Evolutionary conservation across 2,888 invertebrate species (phyloP), one percentile per base, ranked within the genome.

Genomic region (Apeira syringaria): DNA sequence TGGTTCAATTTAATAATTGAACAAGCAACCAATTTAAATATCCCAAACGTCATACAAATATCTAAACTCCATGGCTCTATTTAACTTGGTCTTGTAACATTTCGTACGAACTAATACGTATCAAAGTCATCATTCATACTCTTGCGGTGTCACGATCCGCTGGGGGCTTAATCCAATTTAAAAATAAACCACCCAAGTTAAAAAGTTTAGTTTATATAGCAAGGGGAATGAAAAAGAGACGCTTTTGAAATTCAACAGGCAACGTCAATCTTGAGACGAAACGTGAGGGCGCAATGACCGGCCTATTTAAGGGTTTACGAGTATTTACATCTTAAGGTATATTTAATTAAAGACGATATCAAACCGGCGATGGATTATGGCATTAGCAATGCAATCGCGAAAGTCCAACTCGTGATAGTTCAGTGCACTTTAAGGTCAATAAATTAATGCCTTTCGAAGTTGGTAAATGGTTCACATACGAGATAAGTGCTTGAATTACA

Each of bases 121-220:
- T 56, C 51, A 56, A 72, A 81, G 84, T 79, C 83, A 87, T 87
- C 85, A 76, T 79, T 86, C 84, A 84, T 83, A 81, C 77, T 77
- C 80, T 83, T 81, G 82, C 83, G 75, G 64, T 71, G 82, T 85
- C 87, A 87, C 87, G 88, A 83, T 71, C 74, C 65, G 78, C 83
- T 74, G 57, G 64, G 62, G 80, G 86, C 80, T 78, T 82, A 78
- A 79, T 78, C 80, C 75, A 85, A 85, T 86, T 87, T 84, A 77
- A 81, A 84, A 80, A 79, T 80, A 67, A 84, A 72, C 76, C 85
- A 66, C 63, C 76, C 67, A 72, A 72, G 71, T 80, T 74, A 70
- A 76, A 75, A 76, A 75, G 76, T 73, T 63, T 64, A 64, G 70
- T 71, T 74, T 76, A 78, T 79, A 76, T 70, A 51, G 61, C 50